These are phyloP conservation scores for Apis mellifera DNA, from an alignment of 1,140 invertebrate species.

Conservation along the genomic window Amel_HAv3.1 CM009936.2:16149001-16149500, in stretches of 20 bases:
- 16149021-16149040: constrained; percentile 7
- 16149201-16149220: not conserved
- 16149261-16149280: not conserved
- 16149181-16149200: not conserved
- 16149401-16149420: too few relatives aligned
- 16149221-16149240: too few relatives aligned
- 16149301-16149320: not conserved
- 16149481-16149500: not conserved
- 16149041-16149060: not conserved
- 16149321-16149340: not conserved
- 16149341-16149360: too few relatives aligned
- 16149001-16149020: constrained; percentile 12
- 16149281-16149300: not conserved
- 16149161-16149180: not conserved
- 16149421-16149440: too few relatives aligned
- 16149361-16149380: too few relatives aligned
- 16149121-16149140: not conserved
- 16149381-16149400: too few relatives aligned
- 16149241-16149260: not conserved
- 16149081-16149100: not conserved
- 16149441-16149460: too few relatives aligned
- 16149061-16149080: not conserved
- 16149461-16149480: too few relatives aligned
- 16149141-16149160: not conserved
- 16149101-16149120: not conserved